Evolutionary conservation across 2,888 invertebrate species (phyloP), one percentile per base, ranked within the genome.

Genomic region (Athripsodes cinereus): DNA sequence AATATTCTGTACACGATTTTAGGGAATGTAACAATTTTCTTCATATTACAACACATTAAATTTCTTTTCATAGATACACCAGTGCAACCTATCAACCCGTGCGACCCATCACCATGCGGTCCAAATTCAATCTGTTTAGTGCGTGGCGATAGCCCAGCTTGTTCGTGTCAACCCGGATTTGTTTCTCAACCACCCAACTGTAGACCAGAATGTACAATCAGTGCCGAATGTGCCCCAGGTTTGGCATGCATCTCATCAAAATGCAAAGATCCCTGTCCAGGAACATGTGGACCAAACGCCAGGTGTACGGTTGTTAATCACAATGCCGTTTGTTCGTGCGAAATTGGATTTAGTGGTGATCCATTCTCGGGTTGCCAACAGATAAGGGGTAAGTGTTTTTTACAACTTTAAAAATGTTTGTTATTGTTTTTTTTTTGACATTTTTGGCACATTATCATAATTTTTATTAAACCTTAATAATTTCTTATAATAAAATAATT

Each of bases 51-150:
- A 16, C 2, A n/a, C 6, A 3, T 47, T 47, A 19, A 26, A 16
- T 22, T 44, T 22, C 48, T 50, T 35, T 31, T 22, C n/a, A n/a
- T n/a, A 22, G 55, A 55, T 48, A 40, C 52, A 21, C 53, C 55
- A 11, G 52, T 44, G 18, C 48, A 16, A 19, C 26, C 22, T 1
- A 35, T 46, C 53, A 70, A 86, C 68, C 84, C 85, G 10, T 87
- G 87, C 67, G 74, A 80, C 44, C 85, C 86, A 54, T 85, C 86
- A 19, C 86, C 85, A 13, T 87, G 87, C 67, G 86, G 86, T 19
- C 78, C 82, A 2, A 83, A 84, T 68, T 81, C 85, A 1, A 75
- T 82, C 62, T 87, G 87, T 65, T 69, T 81, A n/a, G 76, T 78
- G 64, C 75, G 80, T n/a, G 80, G 77, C 65, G 81, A 81, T 47